Base-by-base conservation (phyloP, 2,113 vertebrate species). In the Dryoscopus gambensis region DNA sequence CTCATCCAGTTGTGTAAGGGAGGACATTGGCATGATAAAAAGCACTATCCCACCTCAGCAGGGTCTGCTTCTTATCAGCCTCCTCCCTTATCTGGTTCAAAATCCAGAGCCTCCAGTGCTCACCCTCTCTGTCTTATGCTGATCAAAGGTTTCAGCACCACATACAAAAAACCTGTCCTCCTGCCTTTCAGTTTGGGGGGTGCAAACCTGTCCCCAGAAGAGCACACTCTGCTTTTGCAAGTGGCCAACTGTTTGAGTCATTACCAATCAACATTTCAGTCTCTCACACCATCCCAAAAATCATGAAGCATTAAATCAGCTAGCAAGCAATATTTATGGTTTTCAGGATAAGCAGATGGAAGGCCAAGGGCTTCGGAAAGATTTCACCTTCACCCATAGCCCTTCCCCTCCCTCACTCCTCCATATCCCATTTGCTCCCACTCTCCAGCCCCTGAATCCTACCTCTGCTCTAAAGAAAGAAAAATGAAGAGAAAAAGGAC, bases 161-260 rank as follows among this genome's bases (percentile, higher is more conserved):
- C 22, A 7, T 5, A 50, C 8, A 65, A 42, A 65, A 35, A 37
- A 18, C 5, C 7, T 42, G 42, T 64, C 17, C 22, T 47, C 35
- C 9, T 35, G 8, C 1, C 0, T n/a, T 42, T 42, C 37, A 8
- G 15, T 31, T 15, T 49, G 10, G 11, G 56, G n/a, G 9, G 6
- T 50, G 35, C 42, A 88, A 49, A 49, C 4, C 11, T 56, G 2
- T 0, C 11, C 50, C 8, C 10, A 4, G 46, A 31, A 69, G 62
- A 87, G 15, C 22, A 53, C 22, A 11, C 8, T 27, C 18, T 60
- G 33, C 11, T 25, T 69, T 37, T 46, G 23, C 28, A 46, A 62
- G 53, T 10, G 22, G 19, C 27, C 55, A 62, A 7, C 15, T 24
- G 4, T 60, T 46, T 55, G 65, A 79, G n/a, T 35, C 40, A 49